Conservation (phyloP, 1,140 invertebrate species). For the Drosophila varians region DNA sequence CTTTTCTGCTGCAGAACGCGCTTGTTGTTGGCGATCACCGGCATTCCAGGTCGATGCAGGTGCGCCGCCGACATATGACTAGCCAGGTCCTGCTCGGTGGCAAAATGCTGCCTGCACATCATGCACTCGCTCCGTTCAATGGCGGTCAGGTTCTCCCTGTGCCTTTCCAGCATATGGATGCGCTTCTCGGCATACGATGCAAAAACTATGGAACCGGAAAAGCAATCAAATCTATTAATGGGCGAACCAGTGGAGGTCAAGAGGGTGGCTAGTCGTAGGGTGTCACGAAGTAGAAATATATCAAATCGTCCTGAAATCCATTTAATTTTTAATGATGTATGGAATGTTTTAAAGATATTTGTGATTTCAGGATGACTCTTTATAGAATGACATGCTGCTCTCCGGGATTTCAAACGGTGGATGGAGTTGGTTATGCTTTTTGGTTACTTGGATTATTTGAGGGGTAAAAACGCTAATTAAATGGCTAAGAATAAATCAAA, state of each 20-base stretch:
- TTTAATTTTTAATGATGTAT: background rate
- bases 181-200: conserved; percentile 74
- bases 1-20: conserved; percentile 69
- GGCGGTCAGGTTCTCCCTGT: conserved; percentile 71
- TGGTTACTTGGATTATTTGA: conserved; percentile 8
- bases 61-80: conserved; percentile 65
- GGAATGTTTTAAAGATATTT: background rate
- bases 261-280: conserved; percentile 12
- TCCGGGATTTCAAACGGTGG: conserved; percentile 33
- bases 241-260: too few species aligned
- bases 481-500: conserved; percentile 31
- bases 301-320: conserved; percentile 12
- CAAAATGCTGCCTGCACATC: conserved; percentile 69
- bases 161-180: conserved; percentile 71
- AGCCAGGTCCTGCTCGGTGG: conserved; percentile 55
- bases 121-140: conserved; percentile 79
- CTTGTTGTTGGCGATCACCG: conserved; percentile 74
- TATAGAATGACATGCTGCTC: conserved; percentile 51
- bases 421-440: conserved; percentile 42
- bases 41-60: conserved; percentile 40
- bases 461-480: conserved; percentile 23
- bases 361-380: conserved; percentile 6
- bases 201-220: conserved; percentile 48
- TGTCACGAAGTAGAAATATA: conserved; percentile 34
- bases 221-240: background rate